phyloP scores from a whole-genome alignment of 2,888 invertebrate genomes.

The Hyles lineata region DNA sequence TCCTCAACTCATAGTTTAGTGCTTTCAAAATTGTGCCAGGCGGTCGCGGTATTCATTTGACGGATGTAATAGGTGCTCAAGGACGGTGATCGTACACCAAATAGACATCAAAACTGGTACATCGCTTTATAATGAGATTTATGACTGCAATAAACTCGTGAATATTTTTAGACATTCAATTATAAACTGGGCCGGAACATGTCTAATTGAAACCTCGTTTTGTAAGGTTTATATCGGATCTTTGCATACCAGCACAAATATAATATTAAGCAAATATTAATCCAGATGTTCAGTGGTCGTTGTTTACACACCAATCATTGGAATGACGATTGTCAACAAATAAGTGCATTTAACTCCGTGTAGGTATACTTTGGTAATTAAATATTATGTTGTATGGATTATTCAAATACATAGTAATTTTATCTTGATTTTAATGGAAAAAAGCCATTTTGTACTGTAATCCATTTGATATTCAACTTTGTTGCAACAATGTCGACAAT shows the following conservation, averaged over 20 bases:
- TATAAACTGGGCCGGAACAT: conserved; percentile 1
- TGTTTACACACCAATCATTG: not conserved
- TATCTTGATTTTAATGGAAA: too few relatives aligned
- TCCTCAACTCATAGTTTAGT: not conserved
- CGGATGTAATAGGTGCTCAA: conserved; percentile 21
- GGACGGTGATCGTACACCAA: conserved; percentile 4
- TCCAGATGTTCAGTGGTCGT: not conserved
- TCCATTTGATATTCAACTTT: not conserved
- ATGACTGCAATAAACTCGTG: conserved; percentile 1
- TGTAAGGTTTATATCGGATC: not conserved
- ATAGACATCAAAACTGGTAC: conserved; percentile 9
- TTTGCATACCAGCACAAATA: not conserved
- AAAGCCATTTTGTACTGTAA: too few relatives aligned
- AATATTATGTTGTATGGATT: not conserved
- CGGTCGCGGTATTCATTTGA: conserved; percentile 2
- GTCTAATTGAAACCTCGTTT: conserved; percentile 4
- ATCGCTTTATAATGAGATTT: conserved; percentile 15
- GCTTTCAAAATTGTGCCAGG: conserved; percentile 15
- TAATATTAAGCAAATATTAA: not conserved
- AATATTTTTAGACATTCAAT: conserved; percentile 11
- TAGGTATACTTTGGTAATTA: not conserved
- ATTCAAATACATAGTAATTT: too few relatives aligned
- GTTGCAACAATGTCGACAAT: not conserved
- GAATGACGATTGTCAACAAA: not conserved
- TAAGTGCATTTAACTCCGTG: not conserved